A percentile compares a stretch with the other conserved stretches of the same genome.
phyloP scores from a whole-genome alignment of 2,888 invertebrate species.

The Lithodes maja region DNA sequence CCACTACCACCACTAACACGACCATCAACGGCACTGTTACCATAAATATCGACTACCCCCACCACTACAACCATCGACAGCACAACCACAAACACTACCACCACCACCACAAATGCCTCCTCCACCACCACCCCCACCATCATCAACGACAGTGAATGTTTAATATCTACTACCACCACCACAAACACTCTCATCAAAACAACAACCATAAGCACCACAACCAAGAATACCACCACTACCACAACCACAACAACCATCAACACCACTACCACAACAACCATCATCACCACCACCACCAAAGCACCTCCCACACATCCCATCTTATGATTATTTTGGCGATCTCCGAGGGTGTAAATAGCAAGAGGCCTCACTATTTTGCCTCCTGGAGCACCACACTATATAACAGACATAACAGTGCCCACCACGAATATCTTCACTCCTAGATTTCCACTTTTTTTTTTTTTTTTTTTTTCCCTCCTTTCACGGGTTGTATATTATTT shows the following conservation, averaged over 20 bases:
- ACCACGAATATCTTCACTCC: slow-evolving; percentile 19
- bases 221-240: neutral
- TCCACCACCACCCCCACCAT: no score
- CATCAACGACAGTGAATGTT: no score
- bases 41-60: no score
- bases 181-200: neutral
- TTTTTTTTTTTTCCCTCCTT: slow-evolving; percentile 1
- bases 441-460: slow-evolving; percentile 5
- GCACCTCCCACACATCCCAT: neutral
- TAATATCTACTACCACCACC: neutral
- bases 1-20: no score
- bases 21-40: no score
- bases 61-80: no score
- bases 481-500: slow-evolving; percentile 10
- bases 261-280: neutral
- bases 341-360: slow-evolving; percentile 34
- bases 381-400: neutral
- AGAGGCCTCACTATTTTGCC: slow-evolving; percentile 37
- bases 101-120: no score
- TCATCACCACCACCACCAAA: neutral
- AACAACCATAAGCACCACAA: neutral
- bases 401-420: slow-evolving; percentile 39
- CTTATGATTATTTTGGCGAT: slow-evolving; percentile 35
- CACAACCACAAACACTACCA: no score
- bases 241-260: neutral